These are phyloP conservation scores for Elephantulus edwardii DNA, from an alignment of 2,113 vertebrate species.

Conservation along the genomic window DNA sequence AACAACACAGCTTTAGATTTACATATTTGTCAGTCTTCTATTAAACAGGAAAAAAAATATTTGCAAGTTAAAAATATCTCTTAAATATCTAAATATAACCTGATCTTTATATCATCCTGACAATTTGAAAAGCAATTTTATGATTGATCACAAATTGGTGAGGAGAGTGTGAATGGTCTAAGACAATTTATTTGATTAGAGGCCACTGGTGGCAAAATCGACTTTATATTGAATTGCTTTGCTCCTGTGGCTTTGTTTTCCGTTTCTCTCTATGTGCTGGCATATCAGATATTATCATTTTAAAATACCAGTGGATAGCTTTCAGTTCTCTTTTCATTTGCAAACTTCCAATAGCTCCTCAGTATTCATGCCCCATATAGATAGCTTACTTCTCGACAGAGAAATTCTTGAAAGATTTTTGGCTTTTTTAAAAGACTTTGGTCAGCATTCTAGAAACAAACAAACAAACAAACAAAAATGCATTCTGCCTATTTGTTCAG, in stretches of 20 bases:
- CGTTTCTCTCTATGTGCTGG: slow-evolving; percentile 59
- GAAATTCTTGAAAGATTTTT: slow-evolving; percentile 74
- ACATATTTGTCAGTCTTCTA: slow-evolving; percentile 56
- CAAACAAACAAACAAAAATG: slow-evolving; percentile 67
- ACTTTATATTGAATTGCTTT: slow-evolving; percentile 82
- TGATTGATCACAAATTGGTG: slow-evolving; percentile 78
- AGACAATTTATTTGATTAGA: slow-evolving; percentile 79
- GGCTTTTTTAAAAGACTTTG: slow-evolving; percentile 50
- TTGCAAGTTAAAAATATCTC: slow-evolving; percentile 77
- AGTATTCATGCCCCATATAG: slow-evolving; percentile 37
- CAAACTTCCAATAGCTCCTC: slow-evolving; percentile 29
- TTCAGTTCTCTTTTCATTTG: slow-evolving; percentile 58
- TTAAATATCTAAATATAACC: slow-evolving; percentile 77
- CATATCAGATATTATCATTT: slow-evolving; percentile 69
- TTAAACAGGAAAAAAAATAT: slow-evolving; percentile 78
- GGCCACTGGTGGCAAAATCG: slow-evolving; percentile 80
- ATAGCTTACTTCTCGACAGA: slow-evolving; percentile 55
- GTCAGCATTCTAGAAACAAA: slow-evolving; percentile 65
- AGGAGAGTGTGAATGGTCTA: slow-evolving; percentile 78
- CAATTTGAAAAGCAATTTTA: slow-evolving; percentile 83
- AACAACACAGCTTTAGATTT: not conserved
- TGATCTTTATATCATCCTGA: slow-evolving; percentile 80
- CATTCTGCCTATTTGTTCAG: slow-evolving; percentile 52
- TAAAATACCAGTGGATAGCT: slow-evolving; percentile 43
- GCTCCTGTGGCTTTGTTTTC: slow-evolving; percentile 79